Base-by-base conservation (phyloP, 2,888 invertebrate genomes). In the Caprella mutica region DNA sequence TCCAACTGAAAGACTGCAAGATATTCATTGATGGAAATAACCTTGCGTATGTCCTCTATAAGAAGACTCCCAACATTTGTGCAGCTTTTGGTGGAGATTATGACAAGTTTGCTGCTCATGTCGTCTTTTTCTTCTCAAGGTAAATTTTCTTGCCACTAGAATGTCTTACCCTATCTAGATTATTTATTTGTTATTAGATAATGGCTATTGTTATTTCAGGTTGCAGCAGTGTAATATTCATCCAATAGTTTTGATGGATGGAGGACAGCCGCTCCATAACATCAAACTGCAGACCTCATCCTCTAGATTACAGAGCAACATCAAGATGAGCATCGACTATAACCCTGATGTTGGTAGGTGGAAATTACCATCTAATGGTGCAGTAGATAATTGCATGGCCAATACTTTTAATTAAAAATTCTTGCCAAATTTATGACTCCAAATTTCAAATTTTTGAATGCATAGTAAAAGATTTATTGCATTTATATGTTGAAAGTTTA, bases 1-100 rank as follows among this genome's bases (percentile, higher is more conserved):
- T 12, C 3, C 48, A 81, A 61, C 74, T 90, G 8, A 80, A 83
- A 65, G 79, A 86, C 68, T 78, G 80, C 17, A 77, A 78, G 66
- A 71, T 90, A 17, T 80, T 90, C 2, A 81, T 91, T 43, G 91
- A 91, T 73, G 91, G 90, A 0, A 82, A 84, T 69, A 84, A 83
- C 69, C 71, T 90, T 51, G 81, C 82, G 42, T 82, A 81, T 26
- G 82, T 83, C 68, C 70, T 65, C n/a, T 66, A 65, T 59, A 59
- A 54, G 59, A 68, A 58, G 48, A 68, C 55, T 77, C 76, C 65
- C 74, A 76, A 66, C 72, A 79, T 26, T 21, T 64, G 65, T 77
- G 81, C 53, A 77, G 82, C 83, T 3, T 90, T 88, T 70, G 89
- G 89, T 2, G 90, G 90, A 1, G 89, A 91, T 71, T 89, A 89